These are phyloP conservation scores for Dendrocincla fuliginosa DNA, from an alignment of 2,797 vertebrate genomes.

Conservation along the genomic window DNA sequence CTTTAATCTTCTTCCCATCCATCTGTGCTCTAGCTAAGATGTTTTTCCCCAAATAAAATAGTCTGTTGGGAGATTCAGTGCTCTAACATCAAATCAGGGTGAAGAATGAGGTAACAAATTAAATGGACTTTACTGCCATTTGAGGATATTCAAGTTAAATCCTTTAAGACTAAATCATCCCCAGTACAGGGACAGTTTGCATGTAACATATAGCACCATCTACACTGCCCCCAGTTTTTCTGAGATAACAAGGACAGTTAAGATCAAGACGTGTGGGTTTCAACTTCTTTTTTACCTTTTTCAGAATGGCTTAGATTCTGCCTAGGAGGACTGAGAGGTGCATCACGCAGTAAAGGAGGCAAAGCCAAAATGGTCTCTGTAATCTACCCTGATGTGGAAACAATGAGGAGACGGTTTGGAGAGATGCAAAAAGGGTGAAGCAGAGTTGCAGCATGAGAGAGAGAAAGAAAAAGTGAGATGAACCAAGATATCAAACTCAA, in stretches of 20 bases:
- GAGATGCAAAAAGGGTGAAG: not conserved
- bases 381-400: not conserved
- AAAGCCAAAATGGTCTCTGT: not conserved
- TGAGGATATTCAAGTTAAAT: not conserved
- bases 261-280: not conserved
- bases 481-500: not conserved
- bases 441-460: not conserved
- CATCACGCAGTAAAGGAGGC: not conserved
- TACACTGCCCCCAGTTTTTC: not conserved
- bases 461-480: not conserved
- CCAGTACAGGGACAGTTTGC: not conserved
- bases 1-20: not conserved
- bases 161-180: not conserved
- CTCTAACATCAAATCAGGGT: not conserved
- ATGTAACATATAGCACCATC: not conserved
- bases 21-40: not conserved
- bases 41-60: not conserved
- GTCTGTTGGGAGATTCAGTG: not conserved
- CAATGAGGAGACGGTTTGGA: not conserved
- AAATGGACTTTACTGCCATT: not conserved
- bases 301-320: not conserved
- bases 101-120: not conserved
- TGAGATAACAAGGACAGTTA: not conserved
- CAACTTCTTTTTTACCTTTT: not conserved
- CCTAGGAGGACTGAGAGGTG: not conserved